Conservation (phyloP, 2,888 invertebrate species). For the Watsonalla cultraria region DNA sequence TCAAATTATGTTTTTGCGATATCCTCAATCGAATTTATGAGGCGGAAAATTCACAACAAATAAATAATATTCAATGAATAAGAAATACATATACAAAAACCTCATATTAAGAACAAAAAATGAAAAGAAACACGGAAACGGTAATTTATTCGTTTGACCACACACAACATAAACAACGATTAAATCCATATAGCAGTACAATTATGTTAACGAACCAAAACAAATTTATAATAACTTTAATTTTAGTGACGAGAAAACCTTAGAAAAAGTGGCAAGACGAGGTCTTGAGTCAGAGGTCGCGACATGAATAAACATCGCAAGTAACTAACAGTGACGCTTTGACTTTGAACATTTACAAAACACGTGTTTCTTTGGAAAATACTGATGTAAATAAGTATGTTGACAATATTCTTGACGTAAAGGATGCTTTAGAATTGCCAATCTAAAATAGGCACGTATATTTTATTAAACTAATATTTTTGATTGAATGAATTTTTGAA, state of each 20-base stretch:
- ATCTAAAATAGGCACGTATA: no score
- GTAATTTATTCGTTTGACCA: constrained; percentile 3
- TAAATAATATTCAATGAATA: no score
- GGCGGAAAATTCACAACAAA: no score
- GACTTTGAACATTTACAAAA: not conserved
- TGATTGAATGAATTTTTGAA: no score
- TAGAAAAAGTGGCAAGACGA: constrained; percentile 15
- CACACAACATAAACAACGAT: constrained; percentile 12
- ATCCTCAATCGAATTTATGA: no score
- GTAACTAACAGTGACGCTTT: not conserved
- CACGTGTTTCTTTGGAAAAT: not conserved
- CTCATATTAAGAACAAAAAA: no score
- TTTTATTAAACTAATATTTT: no score
- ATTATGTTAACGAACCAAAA: constrained; percentile 19
- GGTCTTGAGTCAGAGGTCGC: constrained; percentile 2
- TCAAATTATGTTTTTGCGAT: no score
- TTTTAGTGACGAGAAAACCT: not conserved
- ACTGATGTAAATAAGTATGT: no score
- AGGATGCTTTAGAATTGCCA: no score
- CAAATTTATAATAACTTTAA: constrained; percentile 16
- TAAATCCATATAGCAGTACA: constrained; percentile 16
- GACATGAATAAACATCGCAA: not conserved
- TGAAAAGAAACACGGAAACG: constrained; percentile 10
- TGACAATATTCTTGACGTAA: no score
- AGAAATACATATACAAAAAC: no score